These are phyloP conservation scores for Rhorus exstirpatorius DNA, from an alignment of 2,888 invertebrate genomes.

Conservation along the genomic window DNA sequence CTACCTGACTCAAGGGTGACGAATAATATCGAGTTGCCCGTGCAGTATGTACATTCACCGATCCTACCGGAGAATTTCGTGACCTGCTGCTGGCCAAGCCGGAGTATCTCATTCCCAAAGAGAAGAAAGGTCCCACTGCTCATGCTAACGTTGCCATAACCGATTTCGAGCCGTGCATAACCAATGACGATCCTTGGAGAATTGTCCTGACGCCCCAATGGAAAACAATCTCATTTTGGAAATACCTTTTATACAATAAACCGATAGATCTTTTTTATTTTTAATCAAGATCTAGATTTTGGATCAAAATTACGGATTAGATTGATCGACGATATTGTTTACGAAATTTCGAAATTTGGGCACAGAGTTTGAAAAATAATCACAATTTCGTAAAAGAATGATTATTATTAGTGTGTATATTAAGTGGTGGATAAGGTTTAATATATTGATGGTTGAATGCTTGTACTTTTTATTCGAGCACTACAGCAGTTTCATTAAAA, in stretches of 20 bases:
- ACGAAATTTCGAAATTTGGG: too few species aligned
- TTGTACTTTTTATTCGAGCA: neutral
- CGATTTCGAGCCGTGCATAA: conserved; percentile 2
- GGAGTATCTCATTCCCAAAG: conserved; percentile 59
- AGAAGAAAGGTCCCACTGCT: conserved; percentile 8
- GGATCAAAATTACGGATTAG: neutral
- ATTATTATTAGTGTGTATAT: neutral
- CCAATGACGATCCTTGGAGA: conserved; percentile 70
- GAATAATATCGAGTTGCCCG: conserved; percentile 82
- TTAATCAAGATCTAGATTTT: neutral
- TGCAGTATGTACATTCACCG: neutral
- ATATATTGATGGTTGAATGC: too few species aligned
- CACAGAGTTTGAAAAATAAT: too few species aligned
- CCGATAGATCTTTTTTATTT: conserved; percentile 28
- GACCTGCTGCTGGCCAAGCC: conserved; percentile 66
- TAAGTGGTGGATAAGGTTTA: too few species aligned
- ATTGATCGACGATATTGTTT: too few species aligned
- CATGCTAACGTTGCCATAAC: conserved; percentile 8
- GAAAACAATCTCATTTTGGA: conserved; percentile 40
- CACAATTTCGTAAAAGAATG: too few species aligned
- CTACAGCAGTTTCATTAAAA: neutral
- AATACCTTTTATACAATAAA: conserved; percentile 21
- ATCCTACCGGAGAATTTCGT: conserved; percentile 55
- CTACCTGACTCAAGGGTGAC: conserved; percentile 81
- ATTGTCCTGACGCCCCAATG: conserved; percentile 47